Evolutionary conservation across 2,113 vertebrate genomes (phyloP).

Genomic region (Catharus bicknelli): DNA sequence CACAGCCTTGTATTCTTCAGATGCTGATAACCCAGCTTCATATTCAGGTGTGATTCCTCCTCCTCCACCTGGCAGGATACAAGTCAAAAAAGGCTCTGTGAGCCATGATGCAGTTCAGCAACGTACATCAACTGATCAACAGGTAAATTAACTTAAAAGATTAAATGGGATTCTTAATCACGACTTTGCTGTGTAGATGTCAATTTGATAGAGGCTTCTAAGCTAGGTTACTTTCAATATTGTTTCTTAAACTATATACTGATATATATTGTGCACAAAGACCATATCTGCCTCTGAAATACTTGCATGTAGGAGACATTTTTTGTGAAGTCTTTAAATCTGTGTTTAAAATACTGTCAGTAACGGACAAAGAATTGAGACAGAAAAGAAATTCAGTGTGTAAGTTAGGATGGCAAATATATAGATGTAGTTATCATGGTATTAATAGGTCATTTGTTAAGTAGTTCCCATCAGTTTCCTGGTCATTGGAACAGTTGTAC

Average conservation of each 20-base stretch:
- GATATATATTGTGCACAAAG: not conserved
- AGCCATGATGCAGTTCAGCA: slow-evolving; percentile 89
- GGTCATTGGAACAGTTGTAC: not conserved
- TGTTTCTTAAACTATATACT: not conserved
- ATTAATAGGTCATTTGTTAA: not conserved
- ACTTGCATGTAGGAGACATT: not conserved
- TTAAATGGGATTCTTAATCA: not conserved
- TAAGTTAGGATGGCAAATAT: not conserved
- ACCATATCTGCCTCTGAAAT: not conserved
- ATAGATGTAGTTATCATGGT: not conserved
- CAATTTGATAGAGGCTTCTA: not conserved
- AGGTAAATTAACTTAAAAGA: slow-evolving; percentile 75
- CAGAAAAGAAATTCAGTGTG: not conserved
- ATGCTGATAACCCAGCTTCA: slow-evolving; percentile 88
- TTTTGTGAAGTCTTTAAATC: not conserved
- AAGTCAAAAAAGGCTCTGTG: slow-evolving; percentile 91
- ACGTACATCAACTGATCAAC: slow-evolving; percentile 82
- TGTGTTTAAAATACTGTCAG: not conserved
- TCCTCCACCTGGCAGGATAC: slow-evolving; percentile 88
- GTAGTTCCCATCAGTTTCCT: not conserved
- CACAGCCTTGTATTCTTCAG: slow-evolving; percentile 84
- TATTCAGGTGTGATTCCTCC: slow-evolving; percentile 94
- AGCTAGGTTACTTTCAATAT: not conserved
- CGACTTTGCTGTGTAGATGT: not conserved
- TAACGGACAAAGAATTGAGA: not conserved